A percentile compares a stretch with the other conserved stretches of the same genome.
Evolutionary conservation across 2,113 vertebrate species (phyloP).

Genomic region (Odontesthes bonariensis): DNA sequence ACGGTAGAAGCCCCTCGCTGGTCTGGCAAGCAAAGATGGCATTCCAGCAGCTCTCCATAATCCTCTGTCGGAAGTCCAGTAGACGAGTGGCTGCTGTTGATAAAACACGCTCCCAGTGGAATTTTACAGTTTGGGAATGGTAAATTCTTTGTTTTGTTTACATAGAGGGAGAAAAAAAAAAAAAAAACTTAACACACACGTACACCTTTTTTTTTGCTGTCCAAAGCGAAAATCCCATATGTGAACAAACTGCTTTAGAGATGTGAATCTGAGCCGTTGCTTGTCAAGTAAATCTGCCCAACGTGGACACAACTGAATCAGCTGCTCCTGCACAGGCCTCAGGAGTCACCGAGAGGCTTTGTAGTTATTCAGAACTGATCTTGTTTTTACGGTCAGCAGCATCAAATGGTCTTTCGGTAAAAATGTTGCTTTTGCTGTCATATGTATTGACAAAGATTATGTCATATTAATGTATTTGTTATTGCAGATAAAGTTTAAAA

Average conservation of each 20-base stretch:
- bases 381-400: constrained; percentile 36
- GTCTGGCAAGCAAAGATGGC: constrained; percentile 76
- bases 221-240: constrained; percentile 6
- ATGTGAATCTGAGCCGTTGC: constrained; percentile 12
- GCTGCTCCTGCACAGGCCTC: constrained; percentile 5
- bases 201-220: constrained; percentile 11
- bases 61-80: constrained; percentile 79
- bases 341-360: constrained; percentile 41
- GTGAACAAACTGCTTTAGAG: constrained; percentile 14
- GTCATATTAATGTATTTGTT: constrained; percentile 40
- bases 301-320: constrained; percentile 25
- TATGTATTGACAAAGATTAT: constrained; percentile 47
- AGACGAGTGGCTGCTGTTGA: constrained; percentile 77
- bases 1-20: constrained; percentile 66
- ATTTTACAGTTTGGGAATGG: constrained; percentile 74
- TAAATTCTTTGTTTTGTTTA: constrained; percentile 56
- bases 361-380: constrained; percentile 50
- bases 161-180: background rate
- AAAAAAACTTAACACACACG: background rate
- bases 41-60: constrained; percentile 77
- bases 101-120: constrained; percentile 75
- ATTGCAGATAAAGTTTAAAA: constrained; percentile 11
- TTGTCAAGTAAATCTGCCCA: constrained; percentile 1
- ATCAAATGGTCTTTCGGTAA: constrained; percentile 46
- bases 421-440: constrained; percentile 58